A percentile compares a stretch with the other conserved stretches of the same genome.
Conservation (phyloP, 2,888 invertebrate species). For the Apotomis turbidana region DNA sequence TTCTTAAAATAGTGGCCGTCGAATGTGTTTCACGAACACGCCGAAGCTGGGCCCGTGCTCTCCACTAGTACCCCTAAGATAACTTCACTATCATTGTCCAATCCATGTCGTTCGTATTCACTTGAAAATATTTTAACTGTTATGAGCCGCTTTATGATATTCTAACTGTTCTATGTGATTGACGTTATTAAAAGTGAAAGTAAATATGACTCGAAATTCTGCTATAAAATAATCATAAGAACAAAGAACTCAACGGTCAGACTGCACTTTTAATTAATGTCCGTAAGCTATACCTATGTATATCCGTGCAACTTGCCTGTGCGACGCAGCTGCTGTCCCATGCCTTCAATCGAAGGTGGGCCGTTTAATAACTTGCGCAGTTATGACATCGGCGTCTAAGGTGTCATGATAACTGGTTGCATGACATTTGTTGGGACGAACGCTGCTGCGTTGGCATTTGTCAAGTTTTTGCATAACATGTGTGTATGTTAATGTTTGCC, state of each 20-base stretch:
- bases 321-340: constrained; percentile 33
- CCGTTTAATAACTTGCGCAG: background rate
- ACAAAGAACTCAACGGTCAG: constrained; percentile 10
- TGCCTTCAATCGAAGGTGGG: constrained; percentile 1
- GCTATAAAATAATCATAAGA: background rate
- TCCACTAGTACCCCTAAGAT: constrained; percentile 47
- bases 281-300: constrained; percentile 21
- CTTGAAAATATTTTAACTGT: constrained; percentile 16
- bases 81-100: constrained; percentile 31
- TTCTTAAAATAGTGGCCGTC: constrained; percentile 48
- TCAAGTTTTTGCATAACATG: constrained; percentile 37
- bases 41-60: constrained; percentile 46
- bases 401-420: constrained; percentile 34
- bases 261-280: constrained; percentile 32
- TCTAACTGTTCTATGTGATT: constrained; percentile 23
- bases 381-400: constrained; percentile 35
- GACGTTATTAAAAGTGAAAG: constrained; percentile 21
- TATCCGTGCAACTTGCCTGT: constrained; percentile 7
- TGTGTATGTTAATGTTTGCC: constrained; percentile 41
- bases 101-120: background rate
- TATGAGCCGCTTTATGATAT: constrained; percentile 14
- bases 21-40: constrained; percentile 49
- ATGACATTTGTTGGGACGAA: constrained; percentile 33
- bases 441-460: constrained; percentile 43
- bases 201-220: background rate